Base-by-base conservation (phyloP, 2,888 invertebrate species). In the Eudemis profundana region DNA sequence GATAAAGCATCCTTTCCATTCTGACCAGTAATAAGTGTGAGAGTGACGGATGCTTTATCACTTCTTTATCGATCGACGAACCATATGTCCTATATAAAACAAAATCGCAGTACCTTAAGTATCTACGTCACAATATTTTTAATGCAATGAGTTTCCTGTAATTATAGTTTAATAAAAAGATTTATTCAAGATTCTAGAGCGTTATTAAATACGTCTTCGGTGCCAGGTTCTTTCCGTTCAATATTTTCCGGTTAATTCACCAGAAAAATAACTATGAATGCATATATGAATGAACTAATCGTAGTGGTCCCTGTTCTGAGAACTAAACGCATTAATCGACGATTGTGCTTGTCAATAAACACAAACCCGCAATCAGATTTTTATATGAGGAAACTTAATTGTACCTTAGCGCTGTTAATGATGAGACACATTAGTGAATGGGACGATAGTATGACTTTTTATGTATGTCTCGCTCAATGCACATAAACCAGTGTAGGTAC, bases 81-180 rank as follows among this genome's bases (percentile, higher is more conserved):
- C n/a, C n/a, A n/a, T n/a, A n/a, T n/a, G n/a, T n/a, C n/a, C n/a
- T n/a, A n/a, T n/a, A n/a, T n/a, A n/a, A n/a, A n/a, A n/a, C n/a
- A n/a, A n/a, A n/a, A n/a, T n/a, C n/a, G n/a, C n/a, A n/a, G n/a
- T n/a, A n/a, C n/a, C n/a, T n/a, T n/a, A n/a, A n/a, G 42, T 44
- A 17, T 17, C 27, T 27, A 47, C 14, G 23, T 56, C 36, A 56
- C 42, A 4, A 27, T 54, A 40, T 61, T 54, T 33, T 19, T 15
- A 44, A 56, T 62, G 47, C 29, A 54, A 47, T 49, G 14, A 21
- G 53, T 46, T 62, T 47, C 53, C 53, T 27, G 46, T 38, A 27
- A 46, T 36, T 46, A 54, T 47, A 7, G 38, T 14, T 36, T 17
- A 38, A 54, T 47, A 14, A 62, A 61, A 62, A 47, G 5, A 62